A percentile compares a stretch with the other conserved stretches of the same genome.
Evolutionary conservation across 2,797 vertebrate genomes (phyloP).

Genomic region (Lepidocolaptes lacrymiger): DNA sequence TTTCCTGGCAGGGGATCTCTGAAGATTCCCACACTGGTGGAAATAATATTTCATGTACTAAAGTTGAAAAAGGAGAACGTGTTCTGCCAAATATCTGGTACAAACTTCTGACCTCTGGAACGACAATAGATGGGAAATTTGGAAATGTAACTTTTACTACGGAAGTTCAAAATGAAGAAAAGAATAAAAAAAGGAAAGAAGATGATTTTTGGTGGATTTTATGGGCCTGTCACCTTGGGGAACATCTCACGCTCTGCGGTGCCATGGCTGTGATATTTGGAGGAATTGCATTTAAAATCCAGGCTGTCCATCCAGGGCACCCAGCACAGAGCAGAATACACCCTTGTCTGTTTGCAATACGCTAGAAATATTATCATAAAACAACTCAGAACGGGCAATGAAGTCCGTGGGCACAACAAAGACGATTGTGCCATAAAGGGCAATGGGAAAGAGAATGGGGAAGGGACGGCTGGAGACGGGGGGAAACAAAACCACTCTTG

Average conservation of each 20-base stretch:
- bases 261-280: no score
- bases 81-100: constrained; percentile 1
- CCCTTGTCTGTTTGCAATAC: neutral
- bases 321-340: neutral
- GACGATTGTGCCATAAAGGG: constrained; percentile 3
- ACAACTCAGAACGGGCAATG: neutral
- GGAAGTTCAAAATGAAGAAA: neutral
- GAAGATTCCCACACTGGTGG: neutral
- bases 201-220: neutral
- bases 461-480: neutral
- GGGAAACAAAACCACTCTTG: neutral
- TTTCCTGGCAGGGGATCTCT: neutral
- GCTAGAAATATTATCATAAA: neutral
- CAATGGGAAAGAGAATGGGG: neutral
- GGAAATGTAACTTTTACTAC: neutral
- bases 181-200: neutral
- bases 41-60: neutral
- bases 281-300: no score
- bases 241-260: no score
- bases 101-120: constrained; percentile 9
- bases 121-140: neutral
- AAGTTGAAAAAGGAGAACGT: neutral
- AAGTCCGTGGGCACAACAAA: neutral
- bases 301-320: neutral
- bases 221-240: neutral